phyloP scores from a whole-genome alignment of 2,888 invertebrate species.

The Philhelius pedissequus region DNA sequence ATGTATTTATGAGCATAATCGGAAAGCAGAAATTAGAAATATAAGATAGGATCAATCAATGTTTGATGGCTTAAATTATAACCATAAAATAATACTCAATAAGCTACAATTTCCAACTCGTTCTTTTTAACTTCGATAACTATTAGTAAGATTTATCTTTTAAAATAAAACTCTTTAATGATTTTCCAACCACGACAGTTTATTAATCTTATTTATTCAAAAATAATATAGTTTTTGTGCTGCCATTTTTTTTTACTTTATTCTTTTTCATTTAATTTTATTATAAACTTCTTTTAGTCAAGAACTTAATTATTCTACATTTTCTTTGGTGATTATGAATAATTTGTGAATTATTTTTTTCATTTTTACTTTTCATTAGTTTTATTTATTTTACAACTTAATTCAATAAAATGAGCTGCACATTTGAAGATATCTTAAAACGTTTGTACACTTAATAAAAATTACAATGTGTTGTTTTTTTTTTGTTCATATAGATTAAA shows the following conservation, averaged over 20 bases:
- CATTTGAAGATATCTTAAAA: slow-evolving; percentile 33
- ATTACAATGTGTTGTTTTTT: slow-evolving; percentile 16
- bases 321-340: slow-evolving; percentile 64
- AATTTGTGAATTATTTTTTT: slow-evolving; percentile 37
- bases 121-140: background rate
- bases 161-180: background rate
- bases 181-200: slow-evolving; percentile 20
- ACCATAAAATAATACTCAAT: no score
- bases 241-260: slow-evolving; percentile 22
- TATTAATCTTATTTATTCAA: slow-evolving; percentile 6
- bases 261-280: background rate
- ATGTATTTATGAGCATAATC: no score
- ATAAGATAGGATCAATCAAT: no score
- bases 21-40: no score
- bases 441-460: slow-evolving; percentile 49
- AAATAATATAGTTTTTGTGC: slow-evolving; percentile 28
- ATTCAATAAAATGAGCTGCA: slow-evolving; percentile 34
- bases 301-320: slow-evolving; percentile 48
- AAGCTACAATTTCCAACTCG: background rate
- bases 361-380: background rate
- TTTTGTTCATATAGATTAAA: background rate
- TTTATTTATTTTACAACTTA: slow-evolving; percentile 20
- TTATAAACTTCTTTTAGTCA: slow-evolving; percentile 18
- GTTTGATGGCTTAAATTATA: no score
- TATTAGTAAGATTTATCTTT: no score